These are phyloP conservation scores for Prochilodus magdalenae DNA, from an alignment of 2,113 vertebrate species.

Conservation along the genomic window DNA sequence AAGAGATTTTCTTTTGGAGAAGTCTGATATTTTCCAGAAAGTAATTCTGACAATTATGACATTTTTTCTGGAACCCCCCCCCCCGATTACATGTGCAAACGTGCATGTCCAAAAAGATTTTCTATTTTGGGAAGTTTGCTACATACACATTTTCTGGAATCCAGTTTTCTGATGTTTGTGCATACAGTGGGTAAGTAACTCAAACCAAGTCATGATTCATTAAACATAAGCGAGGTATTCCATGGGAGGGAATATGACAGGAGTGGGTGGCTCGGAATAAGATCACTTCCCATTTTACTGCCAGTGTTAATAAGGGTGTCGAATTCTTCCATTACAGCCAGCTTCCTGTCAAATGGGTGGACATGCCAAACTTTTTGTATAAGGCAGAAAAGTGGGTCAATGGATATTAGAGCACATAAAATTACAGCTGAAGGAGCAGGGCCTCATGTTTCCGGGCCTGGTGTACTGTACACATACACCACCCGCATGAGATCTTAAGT, in stretches of 20 bases:
- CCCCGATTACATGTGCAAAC: too few species aligned
- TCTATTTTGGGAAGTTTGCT: too few species aligned
- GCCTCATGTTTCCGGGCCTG: background rate
- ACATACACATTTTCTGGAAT: background rate
- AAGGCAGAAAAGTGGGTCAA: slow-evolving; percentile 37
- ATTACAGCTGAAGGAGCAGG: background rate
- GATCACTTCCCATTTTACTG: slow-evolving; percentile 61
- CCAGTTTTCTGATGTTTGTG: background rate
- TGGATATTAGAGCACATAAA: slow-evolving; percentile 4
- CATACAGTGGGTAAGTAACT: background rate
- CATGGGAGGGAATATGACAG: slow-evolving; percentile 9
- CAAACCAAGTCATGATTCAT: slow-evolving; percentile 30
- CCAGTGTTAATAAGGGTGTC: slow-evolving; percentile 46
- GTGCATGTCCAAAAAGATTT: too few species aligned
- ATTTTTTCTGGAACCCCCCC: too few species aligned
- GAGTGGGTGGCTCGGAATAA: slow-evolving; percentile 39
- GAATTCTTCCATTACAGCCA: slow-evolving; percentile 32
- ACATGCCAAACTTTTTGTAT: slow-evolving; percentile 39
- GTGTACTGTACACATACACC: background rate
- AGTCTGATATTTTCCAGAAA: background rate
- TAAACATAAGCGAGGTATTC: slow-evolving; percentile 13
- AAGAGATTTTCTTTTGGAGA: too few species aligned
- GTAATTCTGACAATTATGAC: background rate
- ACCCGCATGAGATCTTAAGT: background rate
- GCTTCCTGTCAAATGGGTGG: slow-evolving; percentile 41